Evolutionary conservation across 2,888 invertebrate genomes (phyloP).

Genomic region (Nasonovia ribisnigri): DNA sequence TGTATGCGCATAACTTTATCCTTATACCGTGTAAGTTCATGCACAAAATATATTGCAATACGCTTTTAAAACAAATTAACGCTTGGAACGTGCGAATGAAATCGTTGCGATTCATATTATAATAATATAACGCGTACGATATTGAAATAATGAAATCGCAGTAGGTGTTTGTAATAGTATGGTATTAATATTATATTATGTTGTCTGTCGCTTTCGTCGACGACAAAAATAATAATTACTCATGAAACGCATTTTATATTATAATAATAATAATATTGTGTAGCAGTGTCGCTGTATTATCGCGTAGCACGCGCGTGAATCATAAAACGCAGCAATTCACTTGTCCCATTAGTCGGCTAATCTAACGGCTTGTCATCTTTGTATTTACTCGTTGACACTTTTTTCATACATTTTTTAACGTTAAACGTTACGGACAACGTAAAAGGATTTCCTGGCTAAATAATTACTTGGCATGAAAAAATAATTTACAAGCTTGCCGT

Average conservation of each 20-base stretch:
- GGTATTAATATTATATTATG: not conserved
- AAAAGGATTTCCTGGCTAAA: slow-evolving; percentile 16
- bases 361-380: slow-evolving; percentile 27
- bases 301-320: not conserved
- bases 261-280: not conserved
- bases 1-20: too few relatives aligned
- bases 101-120: not conserved
- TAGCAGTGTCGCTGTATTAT: not conserved
- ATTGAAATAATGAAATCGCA: not conserved
- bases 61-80: not conserved
- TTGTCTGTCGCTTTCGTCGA: not conserved
- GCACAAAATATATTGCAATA: not conserved
- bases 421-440: not conserved
- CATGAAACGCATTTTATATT: not conserved
- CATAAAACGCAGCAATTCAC: not conserved
- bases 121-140: not conserved
- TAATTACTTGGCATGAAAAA: slow-evolving; percentile 16
- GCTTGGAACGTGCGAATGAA: not conserved
- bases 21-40: too few relatives aligned
- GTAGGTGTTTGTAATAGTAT: not conserved
- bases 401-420: not conserved
- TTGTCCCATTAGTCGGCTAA: not conserved
- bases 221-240: not conserved
- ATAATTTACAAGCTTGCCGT: not conserved
- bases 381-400: slow-evolving; percentile 22